phyloP scores from a whole-genome alignment of 2,888 invertebrate species.

The Xestoiulus laeticollis region DNA sequence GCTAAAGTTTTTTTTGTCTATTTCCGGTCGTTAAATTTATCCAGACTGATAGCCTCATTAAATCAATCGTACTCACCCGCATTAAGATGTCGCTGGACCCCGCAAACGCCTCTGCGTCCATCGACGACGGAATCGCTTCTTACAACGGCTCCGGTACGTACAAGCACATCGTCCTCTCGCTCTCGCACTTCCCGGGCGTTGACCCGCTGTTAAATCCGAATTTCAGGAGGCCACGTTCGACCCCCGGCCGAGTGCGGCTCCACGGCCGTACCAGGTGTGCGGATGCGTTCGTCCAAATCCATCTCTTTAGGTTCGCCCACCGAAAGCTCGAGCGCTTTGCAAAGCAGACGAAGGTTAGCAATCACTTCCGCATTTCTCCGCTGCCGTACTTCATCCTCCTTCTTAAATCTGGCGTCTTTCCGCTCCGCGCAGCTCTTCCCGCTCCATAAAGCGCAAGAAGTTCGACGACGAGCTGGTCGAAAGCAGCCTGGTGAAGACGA shows the following conservation, averaged over 20 bases:
- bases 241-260: background rate
- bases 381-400: too few relatives aligned
- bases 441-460: conserved; percentile 93
- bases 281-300: background rate
- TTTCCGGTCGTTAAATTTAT: background rate
- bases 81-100: conserved; percentile 1
- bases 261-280: background rate
- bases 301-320: conserved; percentile 35
- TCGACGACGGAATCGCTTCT: too few relatives aligned
- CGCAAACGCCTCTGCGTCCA: background rate
- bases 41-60: background rate
- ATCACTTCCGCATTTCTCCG: background rate
- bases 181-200: too few relatives aligned
- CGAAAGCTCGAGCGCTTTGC: background rate
- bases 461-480: conserved; percentile 98
- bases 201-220: too few relatives aligned
- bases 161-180: too few relatives aligned
- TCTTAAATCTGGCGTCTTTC: background rate
- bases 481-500: conserved; percentile 70
- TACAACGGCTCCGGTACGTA: too few relatives aligned
- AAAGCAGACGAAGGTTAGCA: background rate
- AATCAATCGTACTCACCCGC: background rate
- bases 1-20: too few relatives aligned
- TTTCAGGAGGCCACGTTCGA: background rate
- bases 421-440: conserved; percentile 75